phyloP scores from a whole-genome alignment of 2,113 vertebrate species.

The Pantherophis guttatus region DNA sequence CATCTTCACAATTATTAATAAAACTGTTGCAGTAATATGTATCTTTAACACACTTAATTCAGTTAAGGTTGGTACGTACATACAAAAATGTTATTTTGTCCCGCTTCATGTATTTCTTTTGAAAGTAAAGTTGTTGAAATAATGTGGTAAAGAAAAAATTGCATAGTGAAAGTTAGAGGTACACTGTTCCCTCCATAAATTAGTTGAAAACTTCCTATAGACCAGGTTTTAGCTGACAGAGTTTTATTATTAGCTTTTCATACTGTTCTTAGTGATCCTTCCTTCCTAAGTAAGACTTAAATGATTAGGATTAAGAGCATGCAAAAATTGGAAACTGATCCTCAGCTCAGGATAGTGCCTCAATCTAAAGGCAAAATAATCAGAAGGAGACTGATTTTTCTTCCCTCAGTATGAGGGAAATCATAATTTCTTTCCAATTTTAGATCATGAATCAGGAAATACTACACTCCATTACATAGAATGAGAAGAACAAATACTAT shows the following conservation, averaged over 20 bases:
- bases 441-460: not conserved
- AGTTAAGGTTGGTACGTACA: not conserved
- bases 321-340: not conserved
- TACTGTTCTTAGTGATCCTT: not conserved
- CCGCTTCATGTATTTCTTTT: not conserved
- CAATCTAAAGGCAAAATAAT: not conserved
- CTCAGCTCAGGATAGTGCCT: not conserved
- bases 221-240: not conserved
- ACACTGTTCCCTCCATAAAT: not conserved
- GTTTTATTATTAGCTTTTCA: not conserved
- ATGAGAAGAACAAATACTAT: not conserved
- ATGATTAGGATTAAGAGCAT: not conserved
- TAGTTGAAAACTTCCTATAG: not conserved
- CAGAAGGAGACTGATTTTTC: not conserved
- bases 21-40: not conserved
- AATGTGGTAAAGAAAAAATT: not conserved
- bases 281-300: not conserved
- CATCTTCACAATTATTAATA: conserved; percentile 36
- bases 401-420: not conserved
- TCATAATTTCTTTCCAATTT: not conserved
- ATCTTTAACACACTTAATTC: conserved; percentile 8
- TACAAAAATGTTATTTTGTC: not conserved
- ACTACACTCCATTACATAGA: not conserved
- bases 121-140: not conserved
- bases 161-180: not conserved